Conservation (phyloP, 2,888 invertebrate species). For the Lasioglossum oenotherae region DNA sequence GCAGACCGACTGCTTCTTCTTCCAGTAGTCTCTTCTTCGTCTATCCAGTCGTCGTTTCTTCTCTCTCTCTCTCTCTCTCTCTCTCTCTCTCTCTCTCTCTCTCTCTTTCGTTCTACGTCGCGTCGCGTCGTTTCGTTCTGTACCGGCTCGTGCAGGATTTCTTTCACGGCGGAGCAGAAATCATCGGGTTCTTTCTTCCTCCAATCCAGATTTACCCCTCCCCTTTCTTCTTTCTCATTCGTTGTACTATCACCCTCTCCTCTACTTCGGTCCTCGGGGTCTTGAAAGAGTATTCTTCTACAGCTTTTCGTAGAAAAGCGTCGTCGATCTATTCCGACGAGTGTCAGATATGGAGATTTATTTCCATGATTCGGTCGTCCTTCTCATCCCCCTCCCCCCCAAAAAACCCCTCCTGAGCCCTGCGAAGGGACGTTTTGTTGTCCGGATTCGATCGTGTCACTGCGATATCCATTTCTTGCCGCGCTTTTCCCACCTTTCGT, state of each 20-base stretch:
- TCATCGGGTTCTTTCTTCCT: conserved; percentile 74
- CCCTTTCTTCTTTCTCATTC: conserved; percentile 45
- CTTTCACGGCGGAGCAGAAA: conserved; percentile 71
- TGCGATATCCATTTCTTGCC: conserved; percentile 76
- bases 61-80: too few relatives aligned
- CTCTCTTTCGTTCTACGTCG: conserved; percentile 30
- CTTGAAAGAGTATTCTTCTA: conserved; percentile 62
- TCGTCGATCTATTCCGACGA: conserved; percentile 75
- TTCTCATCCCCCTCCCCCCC: background rate
- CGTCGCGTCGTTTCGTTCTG: conserved; percentile 53
- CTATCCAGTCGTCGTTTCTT: conserved; percentile 51
- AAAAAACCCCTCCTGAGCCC: background rate
- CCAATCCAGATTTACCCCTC: conserved; percentile 29
- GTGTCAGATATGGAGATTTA: conserved; percentile 83
- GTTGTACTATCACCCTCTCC: conserved; percentile 52
- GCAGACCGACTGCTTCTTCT: conserved; percentile 64
- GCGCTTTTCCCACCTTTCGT: conserved; percentile 62
- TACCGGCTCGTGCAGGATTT: conserved; percentile 59
- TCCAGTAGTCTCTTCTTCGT: conserved; percentile 60
- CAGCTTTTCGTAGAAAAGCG: conserved; percentile 70
- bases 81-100: too few relatives aligned
- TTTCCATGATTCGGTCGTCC: conserved; percentile 74
- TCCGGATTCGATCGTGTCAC: conserved; percentile 81
- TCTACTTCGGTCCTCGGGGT: conserved; percentile 24
- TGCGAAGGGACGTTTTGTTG: conserved; percentile 70